Evolutionary conservation across 1,140 invertebrate species (phyloP).

Genomic region (Cherax destructor): DNA sequence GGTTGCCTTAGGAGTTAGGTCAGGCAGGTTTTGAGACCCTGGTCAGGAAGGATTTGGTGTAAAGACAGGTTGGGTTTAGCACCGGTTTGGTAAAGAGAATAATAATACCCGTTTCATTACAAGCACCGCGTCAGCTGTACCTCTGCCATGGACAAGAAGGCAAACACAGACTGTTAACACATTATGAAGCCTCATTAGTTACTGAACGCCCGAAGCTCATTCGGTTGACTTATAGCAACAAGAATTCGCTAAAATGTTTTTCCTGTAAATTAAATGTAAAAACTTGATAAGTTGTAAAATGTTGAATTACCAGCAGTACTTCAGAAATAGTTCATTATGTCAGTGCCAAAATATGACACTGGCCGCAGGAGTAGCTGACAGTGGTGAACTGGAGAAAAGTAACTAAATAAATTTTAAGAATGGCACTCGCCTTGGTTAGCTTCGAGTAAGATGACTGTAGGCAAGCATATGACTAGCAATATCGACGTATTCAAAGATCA

Average conservation of each 20-base stretch:
- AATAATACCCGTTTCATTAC: conserved; percentile 55
- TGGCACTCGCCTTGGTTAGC: neutral
- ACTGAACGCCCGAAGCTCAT: neutral
- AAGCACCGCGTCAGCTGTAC: conserved; percentile 52
- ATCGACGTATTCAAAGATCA: neutral
- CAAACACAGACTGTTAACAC: conserved; percentile 27
- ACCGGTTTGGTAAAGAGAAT: conserved; percentile 36
- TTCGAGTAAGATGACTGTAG: neutral
- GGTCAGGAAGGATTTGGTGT: neutral
- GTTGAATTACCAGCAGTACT: neutral
- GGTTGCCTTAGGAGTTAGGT: neutral
- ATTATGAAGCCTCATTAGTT: neutral
- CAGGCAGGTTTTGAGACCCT: neutral
- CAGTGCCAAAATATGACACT: neutral
- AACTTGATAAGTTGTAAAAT: neutral
- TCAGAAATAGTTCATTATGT: neutral
- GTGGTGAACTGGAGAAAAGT: neutral
- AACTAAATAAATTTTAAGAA: neutral
- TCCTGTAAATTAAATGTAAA: neutral
- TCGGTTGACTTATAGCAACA: neutral
- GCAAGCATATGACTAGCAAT: neutral
- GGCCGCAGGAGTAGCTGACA: neutral
- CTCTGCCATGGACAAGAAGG: conserved; percentile 12
- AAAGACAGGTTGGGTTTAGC: conserved; percentile 16
- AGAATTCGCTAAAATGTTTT: neutral